These are phyloP conservation scores for Aleiodes leptofemur DNA, from an alignment of 2,888 invertebrate genomes.

Conservation along the genomic window DNA sequence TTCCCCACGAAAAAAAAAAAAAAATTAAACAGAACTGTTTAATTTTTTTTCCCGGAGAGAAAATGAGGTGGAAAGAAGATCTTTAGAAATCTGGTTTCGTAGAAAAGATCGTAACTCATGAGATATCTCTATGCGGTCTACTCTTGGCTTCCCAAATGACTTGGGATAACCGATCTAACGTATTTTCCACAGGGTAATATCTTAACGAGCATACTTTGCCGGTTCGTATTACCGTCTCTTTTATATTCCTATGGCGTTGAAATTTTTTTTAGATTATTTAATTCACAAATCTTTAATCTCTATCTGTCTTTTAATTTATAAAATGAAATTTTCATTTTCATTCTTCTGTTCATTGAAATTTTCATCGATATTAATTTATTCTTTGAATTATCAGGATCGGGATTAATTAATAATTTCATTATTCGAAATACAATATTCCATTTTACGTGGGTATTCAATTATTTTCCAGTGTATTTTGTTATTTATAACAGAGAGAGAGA, in stretches of 20 bases:
- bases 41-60: not conserved
- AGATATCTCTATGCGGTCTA: not conserved
- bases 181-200: not conserved
- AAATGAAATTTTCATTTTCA: too few species aligned
- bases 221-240: not conserved
- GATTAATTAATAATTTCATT: too few species aligned
- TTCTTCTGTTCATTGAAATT: too few species aligned
- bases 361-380: too few species aligned
- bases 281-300: too few species aligned
- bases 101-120: constrained; percentile 10
- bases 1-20: not conserved
- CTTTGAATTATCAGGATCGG: too few species aligned
- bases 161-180: not conserved
- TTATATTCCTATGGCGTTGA: not conserved
- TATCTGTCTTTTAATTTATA: too few species aligned
- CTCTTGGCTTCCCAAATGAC: constrained; percentile 1
- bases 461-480: too few species aligned
- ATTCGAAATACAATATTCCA: too few species aligned
- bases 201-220: not conserved
- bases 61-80: not conserved
- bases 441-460: too few species aligned
- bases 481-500: too few species aligned
- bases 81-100: not conserved
- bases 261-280: too few species aligned
- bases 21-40: not conserved